A percentile compares a stretch with the other conserved stretches of the same genome.
Evolutionary conservation across 2,888 invertebrate genomes (phyloP).

Genomic region (Lacanobia wlatinum): DNA sequence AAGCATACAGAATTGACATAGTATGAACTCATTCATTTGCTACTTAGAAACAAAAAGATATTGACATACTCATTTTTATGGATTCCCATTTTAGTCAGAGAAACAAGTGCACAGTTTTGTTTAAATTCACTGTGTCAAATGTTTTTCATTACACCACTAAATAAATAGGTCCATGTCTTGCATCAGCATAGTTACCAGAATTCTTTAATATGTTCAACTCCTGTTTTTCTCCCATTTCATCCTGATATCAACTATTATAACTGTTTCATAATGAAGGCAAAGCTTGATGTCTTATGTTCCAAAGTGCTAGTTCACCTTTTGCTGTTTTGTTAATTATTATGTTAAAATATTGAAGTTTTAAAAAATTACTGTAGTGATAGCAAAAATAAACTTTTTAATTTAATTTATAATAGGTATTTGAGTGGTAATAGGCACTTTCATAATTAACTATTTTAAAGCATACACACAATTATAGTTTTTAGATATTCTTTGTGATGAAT

Average conservation of each 20-base stretch:
- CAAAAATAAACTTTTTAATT: conserved; percentile 2
- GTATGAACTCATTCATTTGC: conserved; percentile 1
- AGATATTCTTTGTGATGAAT: conserved; percentile 53
- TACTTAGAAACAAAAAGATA: conserved; percentile 17
- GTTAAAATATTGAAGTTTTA: background rate
- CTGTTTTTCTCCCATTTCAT: background rate
- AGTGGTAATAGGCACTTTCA: conserved; percentile 37
- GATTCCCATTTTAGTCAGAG: background rate
- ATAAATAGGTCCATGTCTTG: background rate
- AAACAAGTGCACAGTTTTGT: conserved; percentile 11
- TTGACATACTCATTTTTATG: conserved; percentile 18
- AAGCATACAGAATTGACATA: conserved; percentile 48
- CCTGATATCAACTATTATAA: background rate
- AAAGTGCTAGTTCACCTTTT: conserved; percentile 14
- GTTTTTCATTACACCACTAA: conserved; percentile 7
- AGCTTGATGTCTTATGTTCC: conserved; percentile 15
- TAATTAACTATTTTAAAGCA: conserved; percentile 10
- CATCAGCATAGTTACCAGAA: conserved; percentile 48
- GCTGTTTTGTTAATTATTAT: conserved; percentile 13
- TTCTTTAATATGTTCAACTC: conserved; percentile 2
- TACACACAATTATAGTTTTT: conserved; percentile 43
- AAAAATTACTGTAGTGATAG: conserved; percentile 9
- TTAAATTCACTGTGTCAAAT: background rate
- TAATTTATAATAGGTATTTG: conserved; percentile 15
- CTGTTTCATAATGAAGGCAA: conserved; percentile 4